A percentile compares a stretch with the other conserved stretches of the same genome.
These are phyloP conservation scores for Ischnus inquisitorius DNA, from an alignment of 2,888 invertebrate species.

Conservation along the genomic window DNA sequence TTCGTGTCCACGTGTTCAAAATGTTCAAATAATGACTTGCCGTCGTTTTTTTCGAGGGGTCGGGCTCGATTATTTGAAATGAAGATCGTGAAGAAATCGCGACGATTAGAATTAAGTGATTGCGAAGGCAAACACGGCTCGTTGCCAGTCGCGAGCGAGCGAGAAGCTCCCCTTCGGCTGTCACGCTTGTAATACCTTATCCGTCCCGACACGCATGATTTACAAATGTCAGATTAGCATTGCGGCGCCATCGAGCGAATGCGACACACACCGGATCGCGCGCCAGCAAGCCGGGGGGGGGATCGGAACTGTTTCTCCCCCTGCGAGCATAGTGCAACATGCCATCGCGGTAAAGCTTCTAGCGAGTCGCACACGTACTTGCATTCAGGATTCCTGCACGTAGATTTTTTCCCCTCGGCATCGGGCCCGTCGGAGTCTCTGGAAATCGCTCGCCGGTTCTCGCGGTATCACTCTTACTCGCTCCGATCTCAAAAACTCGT, in stretches of 20 bases:
- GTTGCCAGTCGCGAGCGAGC: conserved; percentile 27
- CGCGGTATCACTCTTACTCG: background rate
- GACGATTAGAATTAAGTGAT: background rate
- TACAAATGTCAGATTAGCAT: conserved; percentile 76
- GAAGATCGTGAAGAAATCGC: too few species aligned
- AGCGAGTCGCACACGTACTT: conserved; percentile 24
- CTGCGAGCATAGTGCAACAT: conserved; percentile 6
- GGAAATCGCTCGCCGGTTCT: background rate
- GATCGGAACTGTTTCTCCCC: conserved; percentile 46
- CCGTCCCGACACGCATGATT: conserved; percentile 74
- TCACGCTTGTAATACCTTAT: conserved; percentile 66
- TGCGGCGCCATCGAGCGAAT: conserved; percentile 69
- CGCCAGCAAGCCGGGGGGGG: conserved; percentile 7
- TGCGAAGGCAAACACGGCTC: background rate
- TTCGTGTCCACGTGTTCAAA: too few species aligned
- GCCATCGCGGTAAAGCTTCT: conserved; percentile 1
- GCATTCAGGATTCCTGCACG: conserved; percentile 36
- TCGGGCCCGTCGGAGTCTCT: conserved; percentile 1
- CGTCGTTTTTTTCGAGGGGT: too few species aligned
- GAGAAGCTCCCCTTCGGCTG: conserved; percentile 25
- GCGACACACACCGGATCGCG: conserved; percentile 51
- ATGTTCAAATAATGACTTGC: too few species aligned
- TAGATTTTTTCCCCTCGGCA: background rate
- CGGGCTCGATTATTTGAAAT: too few species aligned
- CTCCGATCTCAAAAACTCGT: too few species aligned